Base-by-base conservation (phyloP, 2,888 invertebrate genomes). In the Creontiades dilutus region DNA sequence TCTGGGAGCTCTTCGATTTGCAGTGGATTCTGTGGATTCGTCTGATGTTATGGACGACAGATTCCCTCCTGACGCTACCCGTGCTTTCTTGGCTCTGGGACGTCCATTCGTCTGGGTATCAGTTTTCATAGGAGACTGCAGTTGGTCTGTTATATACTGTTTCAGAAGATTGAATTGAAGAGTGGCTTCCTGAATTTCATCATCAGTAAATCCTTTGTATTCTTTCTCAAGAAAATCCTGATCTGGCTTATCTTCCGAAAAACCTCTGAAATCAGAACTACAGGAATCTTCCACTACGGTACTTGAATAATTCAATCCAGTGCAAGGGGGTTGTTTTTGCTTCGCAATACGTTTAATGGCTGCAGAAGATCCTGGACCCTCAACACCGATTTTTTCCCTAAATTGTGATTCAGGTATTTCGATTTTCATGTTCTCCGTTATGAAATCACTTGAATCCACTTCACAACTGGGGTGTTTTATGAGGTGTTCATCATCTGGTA, bases 241-340 rank as follows among this genome's bases (percentile, higher is more conserved):
- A 27, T 37, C n/a, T 14, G n/a, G n/a, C 3, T 57, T 28, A 11
- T 57, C 61, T 13, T 37, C 16, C 2, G 57, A 57, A n/a, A 85
- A 85, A 0, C 61, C 57, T 61, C 16, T 85, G 13, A 85, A 57
- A n/a, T 82, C 82, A 19, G 82, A 82, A 52, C 55, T 55, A 19
- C 52, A 27, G 23, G 82, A 82, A 52, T 82, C 82, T 27, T 82
- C 82, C n/a, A 52, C n/a, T 12, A 52, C 12, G n/a, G 82, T 52
- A 52, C 19, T 23, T 5, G 37, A 3, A 46, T 12, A n/a, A 78
- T 78, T 16, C 28, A 78, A 27, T 7, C 4, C 2, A 75, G 75
- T 28, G 75, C 75, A 13, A 7, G 7, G 37, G 7, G 37, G 37
- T 57, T 57, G 37, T 37, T 37, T 37, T 4, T 9, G 2, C 9